These are phyloP conservation scores for Numenius phaeopus DNA, from an alignment of 2,797 vertebrate species.

Conservation along the genomic window DNA sequence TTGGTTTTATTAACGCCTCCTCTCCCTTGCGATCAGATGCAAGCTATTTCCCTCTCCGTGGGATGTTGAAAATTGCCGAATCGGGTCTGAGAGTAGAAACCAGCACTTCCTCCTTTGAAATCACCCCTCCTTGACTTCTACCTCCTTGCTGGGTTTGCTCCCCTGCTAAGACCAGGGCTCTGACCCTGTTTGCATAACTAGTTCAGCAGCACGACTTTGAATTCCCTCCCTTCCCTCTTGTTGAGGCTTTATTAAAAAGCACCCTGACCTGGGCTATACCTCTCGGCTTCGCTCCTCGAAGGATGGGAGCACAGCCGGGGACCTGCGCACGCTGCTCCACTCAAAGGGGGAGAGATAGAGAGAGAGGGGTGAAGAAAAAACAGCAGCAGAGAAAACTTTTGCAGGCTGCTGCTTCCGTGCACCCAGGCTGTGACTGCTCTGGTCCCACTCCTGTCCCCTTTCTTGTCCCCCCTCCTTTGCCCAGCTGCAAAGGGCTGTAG, in stretches of 20 bases:
- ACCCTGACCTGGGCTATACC: background rate
- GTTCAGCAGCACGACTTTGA: background rate
- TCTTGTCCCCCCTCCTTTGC: background rate
- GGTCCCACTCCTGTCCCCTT: background rate
- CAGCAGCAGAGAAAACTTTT: background rate
- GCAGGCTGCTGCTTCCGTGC: background rate
- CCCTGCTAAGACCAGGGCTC: background rate
- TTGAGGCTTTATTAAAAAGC: background rate
- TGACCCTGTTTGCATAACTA: constrained; percentile 22
- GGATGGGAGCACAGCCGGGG: background rate
- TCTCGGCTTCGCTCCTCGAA: background rate
- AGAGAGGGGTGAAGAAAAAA: background rate
- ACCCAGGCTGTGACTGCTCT: background rate
- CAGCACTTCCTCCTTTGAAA: background rate
- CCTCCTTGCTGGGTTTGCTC: background rate
- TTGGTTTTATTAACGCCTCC: background rate
- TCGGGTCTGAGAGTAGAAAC: background rate
- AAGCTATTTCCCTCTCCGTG: background rate
- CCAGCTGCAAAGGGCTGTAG: background rate
- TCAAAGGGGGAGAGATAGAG: background rate
- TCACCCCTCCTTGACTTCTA: background rate
- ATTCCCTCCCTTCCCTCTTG: background rate
- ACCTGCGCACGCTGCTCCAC: background rate
- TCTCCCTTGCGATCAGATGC: background rate
- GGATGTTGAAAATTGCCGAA: background rate